Evolutionary conservation across 2,113 vertebrate genomes (phyloP).

Genomic region (Petroica traversi): DNA sequence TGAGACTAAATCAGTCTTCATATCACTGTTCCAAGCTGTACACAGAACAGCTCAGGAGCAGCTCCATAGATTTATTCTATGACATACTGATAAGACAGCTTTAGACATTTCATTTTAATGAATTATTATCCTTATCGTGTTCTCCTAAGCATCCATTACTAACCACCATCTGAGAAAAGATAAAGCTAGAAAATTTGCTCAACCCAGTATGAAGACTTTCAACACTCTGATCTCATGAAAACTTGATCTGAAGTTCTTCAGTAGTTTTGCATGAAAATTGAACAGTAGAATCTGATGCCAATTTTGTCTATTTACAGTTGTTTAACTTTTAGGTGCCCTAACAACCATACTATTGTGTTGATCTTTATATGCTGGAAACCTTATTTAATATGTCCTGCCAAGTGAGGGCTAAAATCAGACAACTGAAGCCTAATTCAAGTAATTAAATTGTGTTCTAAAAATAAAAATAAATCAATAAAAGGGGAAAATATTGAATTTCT

Average conservation of each 20-base stretch:
- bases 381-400: conserved; percentile 12
- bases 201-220: not conserved
- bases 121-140: not conserved
- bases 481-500: not conserved
- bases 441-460: conserved; percentile 26
- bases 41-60: not conserved
- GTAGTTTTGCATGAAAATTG: not conserved
- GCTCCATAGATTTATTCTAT: not conserved
- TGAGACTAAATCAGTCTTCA: not conserved
- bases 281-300: not conserved
- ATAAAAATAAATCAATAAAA: not conserved
- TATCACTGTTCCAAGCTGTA: not conserved
- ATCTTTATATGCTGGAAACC: not conserved
- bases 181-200: not conserved
- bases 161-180: not conserved
- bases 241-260: not conserved
- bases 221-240: not conserved
- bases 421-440: not conserved
- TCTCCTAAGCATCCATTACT: not conserved
- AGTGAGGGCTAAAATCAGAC: not conserved
- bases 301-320: not conserved
- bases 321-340: not conserved
- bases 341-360: not conserved
- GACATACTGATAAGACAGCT: not conserved
- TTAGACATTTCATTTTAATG: not conserved